phyloP scores from a whole-genome alignment of 1,140 invertebrate genomes.

The Carposina sasakii region DNA sequence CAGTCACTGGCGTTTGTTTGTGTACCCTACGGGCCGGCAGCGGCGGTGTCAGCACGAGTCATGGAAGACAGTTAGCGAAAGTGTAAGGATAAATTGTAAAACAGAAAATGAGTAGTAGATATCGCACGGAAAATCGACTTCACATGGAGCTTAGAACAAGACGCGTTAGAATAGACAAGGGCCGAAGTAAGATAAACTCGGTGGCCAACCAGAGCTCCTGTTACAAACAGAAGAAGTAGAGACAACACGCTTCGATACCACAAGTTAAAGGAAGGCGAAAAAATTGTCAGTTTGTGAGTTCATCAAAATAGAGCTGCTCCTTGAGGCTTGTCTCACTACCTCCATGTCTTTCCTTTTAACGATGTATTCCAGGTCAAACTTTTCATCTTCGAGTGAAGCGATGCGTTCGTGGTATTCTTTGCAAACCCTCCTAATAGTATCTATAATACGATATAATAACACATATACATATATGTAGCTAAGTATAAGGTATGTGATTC shows the following conservation, averaged over 20 bases:
- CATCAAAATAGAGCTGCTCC: constrained; percentile 44
- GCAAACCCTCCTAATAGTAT: constrained; percentile 85
- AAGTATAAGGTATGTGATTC: too few species aligned
- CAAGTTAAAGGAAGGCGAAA: constrained; percentile 46
- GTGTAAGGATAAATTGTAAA: constrained; percentile 43
- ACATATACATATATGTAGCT: too few species aligned
- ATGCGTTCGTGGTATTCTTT: constrained; percentile 92
- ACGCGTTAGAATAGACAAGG: constrained; percentile 46
- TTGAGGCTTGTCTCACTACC: constrained; percentile 76
- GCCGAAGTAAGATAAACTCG: constrained; percentile 18
- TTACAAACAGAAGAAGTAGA: constrained; percentile 56
- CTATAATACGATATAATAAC: constrained; percentile 77
- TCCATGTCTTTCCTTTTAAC: constrained; percentile 98
- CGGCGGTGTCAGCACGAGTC: constrained; percentile 16
- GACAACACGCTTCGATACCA: constrained; percentile 52
- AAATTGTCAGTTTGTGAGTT: constrained; percentile 61
- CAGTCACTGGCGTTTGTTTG: constrained; percentile 46
- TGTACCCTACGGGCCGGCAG: constrained; percentile 20
- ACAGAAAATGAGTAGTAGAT: constrained; percentile 49
- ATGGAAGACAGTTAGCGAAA: constrained; percentile 40
- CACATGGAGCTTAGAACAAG: constrained; percentile 49
- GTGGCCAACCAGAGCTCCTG: constrained; percentile 26
- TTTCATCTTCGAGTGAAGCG: constrained; percentile 90
- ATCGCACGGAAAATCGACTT: constrained; percentile 39
- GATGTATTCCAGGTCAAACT: constrained; percentile 98